These are phyloP conservation scores for Rousettus madagascariensis DNA, from an alignment of 2,797 vertebrate species.

Conservation along the genomic window DNA sequence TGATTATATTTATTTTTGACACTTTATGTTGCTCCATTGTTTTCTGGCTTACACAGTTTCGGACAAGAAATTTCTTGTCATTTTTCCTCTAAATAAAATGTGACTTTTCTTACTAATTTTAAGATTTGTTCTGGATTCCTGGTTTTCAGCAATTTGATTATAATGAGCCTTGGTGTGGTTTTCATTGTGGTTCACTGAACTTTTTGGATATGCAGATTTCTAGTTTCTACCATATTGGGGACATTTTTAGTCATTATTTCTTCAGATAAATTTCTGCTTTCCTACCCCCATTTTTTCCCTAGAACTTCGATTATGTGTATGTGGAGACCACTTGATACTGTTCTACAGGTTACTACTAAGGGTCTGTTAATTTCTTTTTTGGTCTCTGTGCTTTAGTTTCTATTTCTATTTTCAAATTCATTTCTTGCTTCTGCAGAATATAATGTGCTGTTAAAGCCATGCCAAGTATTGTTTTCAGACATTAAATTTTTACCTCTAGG, in stretches of 20 bases:
- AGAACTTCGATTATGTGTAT: background rate
- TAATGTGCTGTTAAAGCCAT: background rate
- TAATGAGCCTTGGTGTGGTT: background rate
- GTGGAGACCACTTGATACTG: background rate
- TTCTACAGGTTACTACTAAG: background rate
- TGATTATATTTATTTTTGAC: background rate
- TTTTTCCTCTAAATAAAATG: background rate
- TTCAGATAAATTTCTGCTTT: background rate
- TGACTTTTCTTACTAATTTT: background rate
- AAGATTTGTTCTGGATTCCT: slow-evolving; percentile 43
- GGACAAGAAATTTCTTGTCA: background rate
- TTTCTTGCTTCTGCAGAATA: background rate
- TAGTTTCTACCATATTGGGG: background rate
- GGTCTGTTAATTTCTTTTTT: background rate
- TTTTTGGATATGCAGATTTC: background rate
- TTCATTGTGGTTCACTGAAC: background rate
- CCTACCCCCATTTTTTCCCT: background rate
- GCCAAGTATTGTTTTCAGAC: background rate
- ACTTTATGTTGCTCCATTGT: background rate
- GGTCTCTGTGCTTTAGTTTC: background rate
- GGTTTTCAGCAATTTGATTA: slow-evolving; percentile 27
- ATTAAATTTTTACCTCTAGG: background rate
- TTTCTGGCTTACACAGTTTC: background rate
- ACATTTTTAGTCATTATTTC: background rate
- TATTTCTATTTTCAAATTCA: background rate